Base-by-base conservation (phyloP, 2,113 vertebrate species). In the Lontra canadensis region DNA sequence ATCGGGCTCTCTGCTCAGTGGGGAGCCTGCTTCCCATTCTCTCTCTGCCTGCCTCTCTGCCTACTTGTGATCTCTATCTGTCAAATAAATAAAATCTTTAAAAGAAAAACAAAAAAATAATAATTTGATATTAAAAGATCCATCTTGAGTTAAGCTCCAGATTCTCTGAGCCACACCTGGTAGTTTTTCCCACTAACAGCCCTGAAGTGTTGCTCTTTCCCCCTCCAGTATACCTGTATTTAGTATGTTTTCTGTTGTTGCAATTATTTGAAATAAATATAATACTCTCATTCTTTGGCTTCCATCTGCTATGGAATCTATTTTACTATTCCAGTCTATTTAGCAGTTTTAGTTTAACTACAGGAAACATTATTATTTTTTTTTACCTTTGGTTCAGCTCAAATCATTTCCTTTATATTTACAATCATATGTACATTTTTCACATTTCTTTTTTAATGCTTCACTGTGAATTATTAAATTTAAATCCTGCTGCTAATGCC, bases 301-400 rank as follows among this genome's bases (percentile, higher is more conserved):
- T 91, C 57, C 11, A 44, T 80, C 34, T 94, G 55, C 20, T 61
- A 47, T 61, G n/a, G 36, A 13, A 21, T 76, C 47, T 92, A 92
- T 76, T 92, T 95, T 81, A 69, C 29, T 78, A 36, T 92, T 69
- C 63, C 0, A 57, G 14, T 65, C 26, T 26, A 86, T 82, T 92
- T 88, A 67, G 34, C 86, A 95, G 31, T 74, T 95, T 29, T 69
- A 89, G 39, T 55, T 67, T 81, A 92, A 78, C 21, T 34, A 39
- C 2, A 26, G 3, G 8, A n/a, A 88, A 39, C 82, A 73, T 74
- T 79, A 20, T 71, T 92, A 14, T 52, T 55, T 71, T 94, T 47
- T 67, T 87, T 83, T 76, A 65, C 67, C 69, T 88, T 96, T 57
- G 67, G 67, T 73, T 97, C 79, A 89, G 39, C 59, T 89, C 49